phyloP scores from a whole-genome alignment of 2,797 vertebrate genomes.

The Enteromius paludinosus region DNA sequence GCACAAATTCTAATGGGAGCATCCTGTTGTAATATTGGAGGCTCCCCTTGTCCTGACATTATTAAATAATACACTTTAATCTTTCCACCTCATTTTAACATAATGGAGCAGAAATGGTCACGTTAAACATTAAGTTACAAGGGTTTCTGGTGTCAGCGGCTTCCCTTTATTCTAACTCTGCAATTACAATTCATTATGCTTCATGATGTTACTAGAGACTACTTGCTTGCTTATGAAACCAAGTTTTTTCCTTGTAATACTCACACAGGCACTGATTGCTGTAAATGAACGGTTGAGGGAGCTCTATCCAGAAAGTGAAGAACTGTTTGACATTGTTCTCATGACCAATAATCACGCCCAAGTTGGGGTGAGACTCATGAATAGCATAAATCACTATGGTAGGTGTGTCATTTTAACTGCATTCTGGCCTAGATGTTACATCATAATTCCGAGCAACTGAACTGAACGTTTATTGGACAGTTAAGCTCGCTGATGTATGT shows the following conservation, averaged over 20 bases:
- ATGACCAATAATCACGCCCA: conserved; percentile 99
- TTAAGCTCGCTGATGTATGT: background rate
- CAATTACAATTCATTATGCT: background rate
- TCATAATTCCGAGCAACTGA: background rate
- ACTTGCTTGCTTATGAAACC: background rate
- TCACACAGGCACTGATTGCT: conserved; percentile 85
- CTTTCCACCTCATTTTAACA: background rate
- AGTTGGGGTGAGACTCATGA: conserved; percentile 95
- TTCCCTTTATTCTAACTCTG: background rate
- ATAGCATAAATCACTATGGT: conserved; percentile 98
- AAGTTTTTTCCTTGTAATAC: background rate
- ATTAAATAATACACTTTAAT: background rate
- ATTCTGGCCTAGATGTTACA: background rate
- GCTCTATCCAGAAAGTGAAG: conserved; percentile 91
- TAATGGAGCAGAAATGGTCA: background rate
- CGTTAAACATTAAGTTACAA: background rate
- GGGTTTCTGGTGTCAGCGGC: background rate
- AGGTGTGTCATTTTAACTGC: conserved; percentile 57
- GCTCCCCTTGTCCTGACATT: background rate
- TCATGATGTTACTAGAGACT: background rate
- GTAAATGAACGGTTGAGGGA: conserved; percentile 87
- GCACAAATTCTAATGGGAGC: background rate
- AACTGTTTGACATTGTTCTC: conserved; percentile 94
- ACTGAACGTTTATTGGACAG: background rate
- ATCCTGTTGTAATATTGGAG: background rate